Evolutionary conservation across 2,888 invertebrate species (phyloP).

Genomic region (Copidosoma aretas): DNA sequence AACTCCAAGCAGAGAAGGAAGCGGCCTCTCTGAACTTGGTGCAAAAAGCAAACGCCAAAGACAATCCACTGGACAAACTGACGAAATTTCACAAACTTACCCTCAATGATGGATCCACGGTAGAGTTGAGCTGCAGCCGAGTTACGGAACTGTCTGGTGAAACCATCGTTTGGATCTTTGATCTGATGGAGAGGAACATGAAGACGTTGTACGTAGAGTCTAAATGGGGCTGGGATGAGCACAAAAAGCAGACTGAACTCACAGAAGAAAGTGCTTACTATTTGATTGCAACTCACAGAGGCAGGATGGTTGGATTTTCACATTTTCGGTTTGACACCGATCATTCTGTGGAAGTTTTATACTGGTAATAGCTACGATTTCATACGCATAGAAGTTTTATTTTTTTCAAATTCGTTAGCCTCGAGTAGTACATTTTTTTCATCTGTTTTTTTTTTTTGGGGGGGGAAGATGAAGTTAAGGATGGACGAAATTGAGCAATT

Average conservation of each 20-base stretch:
- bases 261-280: conserved; percentile 72
- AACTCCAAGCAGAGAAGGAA: conserved; percentile 51
- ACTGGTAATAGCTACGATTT: conserved; percentile 66
- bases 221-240: conserved; percentile 72
- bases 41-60: conserved; percentile 68
- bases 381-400: background rate
- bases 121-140: conserved; percentile 69
- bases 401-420: no score
- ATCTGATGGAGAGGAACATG: conserved; percentile 82
- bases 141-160: conserved; percentile 67
- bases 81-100: conserved; percentile 70
- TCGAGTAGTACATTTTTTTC: background rate
- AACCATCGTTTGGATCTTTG: conserved; percentile 74
- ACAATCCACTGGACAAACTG: conserved; percentile 69
- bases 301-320: conserved; percentile 70
- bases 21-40: conserved; percentile 66
- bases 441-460: background rate
- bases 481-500: no score
- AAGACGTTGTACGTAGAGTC: conserved; percentile 70
- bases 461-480: no score
- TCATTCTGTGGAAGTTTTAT: conserved; percentile 71
- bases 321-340: conserved; percentile 81
- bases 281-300: conserved; percentile 65
- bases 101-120: conserved; percentile 67
- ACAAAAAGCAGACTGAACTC: conserved; percentile 71